Evolutionary conservation across 1,140 invertebrate genomes (phyloP).

Genomic region (Philotrypesis tridentata): DNA sequence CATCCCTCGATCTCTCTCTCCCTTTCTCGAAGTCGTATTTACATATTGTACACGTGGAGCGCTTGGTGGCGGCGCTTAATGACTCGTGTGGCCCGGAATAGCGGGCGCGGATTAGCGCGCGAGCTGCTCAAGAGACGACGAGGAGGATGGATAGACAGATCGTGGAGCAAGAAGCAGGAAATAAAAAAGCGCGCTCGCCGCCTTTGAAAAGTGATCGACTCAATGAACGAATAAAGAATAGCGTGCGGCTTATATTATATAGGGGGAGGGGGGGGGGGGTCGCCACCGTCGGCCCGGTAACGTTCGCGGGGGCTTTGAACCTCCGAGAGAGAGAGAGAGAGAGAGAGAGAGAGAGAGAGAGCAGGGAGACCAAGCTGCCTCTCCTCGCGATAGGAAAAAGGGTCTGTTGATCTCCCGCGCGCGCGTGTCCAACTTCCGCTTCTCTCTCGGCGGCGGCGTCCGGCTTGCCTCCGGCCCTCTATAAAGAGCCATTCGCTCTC

Average conservation of each 20-base stretch:
- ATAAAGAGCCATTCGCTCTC: slow-evolving; percentile 14
- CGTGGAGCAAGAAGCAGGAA: not conserved
- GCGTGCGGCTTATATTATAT: too few relatives aligned
- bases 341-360: too few relatives aligned
- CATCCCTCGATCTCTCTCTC: too few relatives aligned
- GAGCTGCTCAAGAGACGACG: not conserved
- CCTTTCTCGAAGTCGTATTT: too few relatives aligned
- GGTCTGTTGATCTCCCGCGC: slow-evolving; percentile 52
- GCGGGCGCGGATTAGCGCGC: slow-evolving; percentile 12
- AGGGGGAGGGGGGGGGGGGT: not conserved
- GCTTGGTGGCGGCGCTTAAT: not conserved
- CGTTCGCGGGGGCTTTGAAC: slow-evolving; percentile 62
- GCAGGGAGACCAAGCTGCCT: too few relatives aligned
- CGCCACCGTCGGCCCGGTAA: too few relatives aligned
- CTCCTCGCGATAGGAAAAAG: slow-evolving; percentile 47
- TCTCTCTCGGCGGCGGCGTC: slow-evolving; percentile 28
- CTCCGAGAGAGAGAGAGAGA: slow-evolving; percentile 50
- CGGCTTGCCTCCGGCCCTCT: slow-evolving; percentile 21
- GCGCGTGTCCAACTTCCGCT: slow-evolving; percentile 59
- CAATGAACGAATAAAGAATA: slow-evolving; percentile 37
- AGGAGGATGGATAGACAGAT: not conserved
- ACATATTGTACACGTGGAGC: too few relatives aligned
- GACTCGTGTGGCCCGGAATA: slow-evolving; percentile 18
- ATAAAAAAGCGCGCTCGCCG: slow-evolving; percentile 8
- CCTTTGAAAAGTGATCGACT: slow-evolving; percentile 58